Conservation (phyloP, 2,797 vertebrate genomes). For the Gymnocypris eckloni region DNA sequence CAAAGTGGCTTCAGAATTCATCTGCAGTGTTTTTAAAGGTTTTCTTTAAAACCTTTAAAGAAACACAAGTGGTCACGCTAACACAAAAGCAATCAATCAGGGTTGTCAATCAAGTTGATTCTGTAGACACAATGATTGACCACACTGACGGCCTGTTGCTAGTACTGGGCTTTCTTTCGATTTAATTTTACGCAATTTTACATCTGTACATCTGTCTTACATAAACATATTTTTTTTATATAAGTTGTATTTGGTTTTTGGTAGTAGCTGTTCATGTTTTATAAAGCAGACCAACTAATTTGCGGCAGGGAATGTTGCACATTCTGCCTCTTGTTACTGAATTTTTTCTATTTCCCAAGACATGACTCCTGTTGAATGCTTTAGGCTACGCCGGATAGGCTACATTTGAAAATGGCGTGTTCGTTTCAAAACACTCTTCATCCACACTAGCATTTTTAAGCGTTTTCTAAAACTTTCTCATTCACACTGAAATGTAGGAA, state of each 20-base stretch:
- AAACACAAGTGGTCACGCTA: not conserved
- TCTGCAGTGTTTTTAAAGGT: not conserved
- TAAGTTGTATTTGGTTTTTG: not conserved
- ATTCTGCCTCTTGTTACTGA: not conserved
- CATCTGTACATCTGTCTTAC: not conserved
- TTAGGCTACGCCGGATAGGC: too few relatives aligned
- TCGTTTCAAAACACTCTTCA: too few relatives aligned
- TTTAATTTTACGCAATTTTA: not conserved
- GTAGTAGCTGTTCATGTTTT: not conserved
- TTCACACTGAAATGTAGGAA: not conserved
- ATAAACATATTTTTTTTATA: not conserved
- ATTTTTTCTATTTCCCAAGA: not conserved
- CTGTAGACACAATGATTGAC: conserved; percentile 3
- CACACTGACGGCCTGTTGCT: not conserved
- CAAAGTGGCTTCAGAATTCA: not conserved
- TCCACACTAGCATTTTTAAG: too few relatives aligned
- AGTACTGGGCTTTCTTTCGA: not conserved
- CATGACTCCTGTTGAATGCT: not conserved
- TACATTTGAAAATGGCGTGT: too few relatives aligned
- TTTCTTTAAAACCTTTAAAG: not conserved
- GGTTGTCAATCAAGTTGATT: conserved; percentile 29
- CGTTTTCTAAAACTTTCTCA: too few relatives aligned
- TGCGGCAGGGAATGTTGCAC: not conserved
- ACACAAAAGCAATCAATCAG: conserved; percentile 13
- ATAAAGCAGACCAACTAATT: not conserved